Evolutionary conservation across 2,113 vertebrate genomes (phyloP).

Genomic region (Paramormyrops kingsleyae): DNA sequence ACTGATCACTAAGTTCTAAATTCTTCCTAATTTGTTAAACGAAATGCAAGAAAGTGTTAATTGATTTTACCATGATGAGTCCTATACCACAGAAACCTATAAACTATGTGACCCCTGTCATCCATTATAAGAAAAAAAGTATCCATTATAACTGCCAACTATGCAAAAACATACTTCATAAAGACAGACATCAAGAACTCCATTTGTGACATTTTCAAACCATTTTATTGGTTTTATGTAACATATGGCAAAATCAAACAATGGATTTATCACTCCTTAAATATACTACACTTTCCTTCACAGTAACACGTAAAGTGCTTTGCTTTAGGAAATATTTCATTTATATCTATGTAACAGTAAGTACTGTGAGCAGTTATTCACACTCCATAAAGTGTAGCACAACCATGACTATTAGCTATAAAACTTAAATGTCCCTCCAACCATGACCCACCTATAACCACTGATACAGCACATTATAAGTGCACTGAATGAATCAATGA

Average conservation of each 20-base stretch:
- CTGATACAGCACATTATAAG: background rate
- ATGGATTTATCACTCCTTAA: slow-evolving; percentile 1
- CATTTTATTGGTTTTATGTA: background rate
- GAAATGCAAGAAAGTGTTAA: background rate
- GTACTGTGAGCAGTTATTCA: background rate
- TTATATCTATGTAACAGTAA: background rate
- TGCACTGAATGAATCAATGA: background rate
- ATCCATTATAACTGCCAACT: background rate
- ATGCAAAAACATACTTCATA: background rate
- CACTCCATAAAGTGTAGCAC: background rate
- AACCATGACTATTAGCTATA: background rate
- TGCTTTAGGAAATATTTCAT: background rate
- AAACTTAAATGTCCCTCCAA: background rate
- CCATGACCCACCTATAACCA: background rate
- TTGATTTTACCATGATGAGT: background rate
- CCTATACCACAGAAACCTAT: background rate
- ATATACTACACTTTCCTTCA: slow-evolving; percentile 4
- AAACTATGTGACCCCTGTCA: background rate
- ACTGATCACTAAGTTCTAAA: too few species aligned
- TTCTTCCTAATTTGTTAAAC: too few species aligned
- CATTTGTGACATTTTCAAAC: background rate
- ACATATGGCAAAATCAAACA: background rate
- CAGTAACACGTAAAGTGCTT: slow-evolving; percentile 24
- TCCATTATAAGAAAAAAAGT: background rate
- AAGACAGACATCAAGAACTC: background rate